A percentile compares a stretch with the other conserved stretches of the same genome.
These are phyloP conservation scores for Aradus depressus DNA, from an alignment of 2,888 invertebrate species.

Conservation along the genomic window DNA sequence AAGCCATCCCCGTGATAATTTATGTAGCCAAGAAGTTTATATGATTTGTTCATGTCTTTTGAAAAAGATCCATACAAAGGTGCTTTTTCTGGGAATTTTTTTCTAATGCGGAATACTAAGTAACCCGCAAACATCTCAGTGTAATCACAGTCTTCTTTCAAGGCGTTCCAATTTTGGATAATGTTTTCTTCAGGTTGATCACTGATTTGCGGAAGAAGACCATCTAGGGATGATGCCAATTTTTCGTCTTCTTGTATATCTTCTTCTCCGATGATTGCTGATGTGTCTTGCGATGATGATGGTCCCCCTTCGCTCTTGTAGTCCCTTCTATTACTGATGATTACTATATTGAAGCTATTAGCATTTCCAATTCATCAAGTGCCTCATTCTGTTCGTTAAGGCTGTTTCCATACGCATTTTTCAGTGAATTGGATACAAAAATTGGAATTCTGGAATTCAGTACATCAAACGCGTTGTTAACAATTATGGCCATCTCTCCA, in stretches of 20 bases:
- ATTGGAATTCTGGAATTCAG: slow-evolving; percentile 1
- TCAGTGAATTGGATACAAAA: slow-evolving; percentile 3
- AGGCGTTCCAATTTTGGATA: no score
- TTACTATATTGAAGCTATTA: no score
- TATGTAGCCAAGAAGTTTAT: no score
- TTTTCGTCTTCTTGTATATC: no score
- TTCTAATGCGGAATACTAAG: neutral
- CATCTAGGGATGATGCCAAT: no score
- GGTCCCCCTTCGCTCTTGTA: slow-evolving; percentile 2
- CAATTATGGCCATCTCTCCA: slow-evolving; percentile 6
- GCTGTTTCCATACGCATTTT: slow-evolving; percentile 5
- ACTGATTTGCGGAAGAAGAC: no score
- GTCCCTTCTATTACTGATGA: slow-evolving; percentile 3
- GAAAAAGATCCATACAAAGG: neutral
- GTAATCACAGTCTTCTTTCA: neutral
- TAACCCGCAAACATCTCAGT: neutral
- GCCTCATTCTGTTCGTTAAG: slow-evolving; percentile 1
- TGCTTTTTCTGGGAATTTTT: slow-evolving; percentile 4
- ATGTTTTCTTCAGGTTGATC: neutral
- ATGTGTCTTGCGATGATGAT: neutral
- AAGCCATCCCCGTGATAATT: no score
- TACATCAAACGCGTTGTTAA: slow-evolving; percentile 2
- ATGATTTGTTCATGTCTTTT: no score
- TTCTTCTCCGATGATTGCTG: neutral
- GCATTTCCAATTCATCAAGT: neutral